Evolutionary conservation across 2,797 vertebrate genomes (phyloP), one percentile per base, ranked within the genome.

Genomic region (Melanotaenia nigrans): DNA sequence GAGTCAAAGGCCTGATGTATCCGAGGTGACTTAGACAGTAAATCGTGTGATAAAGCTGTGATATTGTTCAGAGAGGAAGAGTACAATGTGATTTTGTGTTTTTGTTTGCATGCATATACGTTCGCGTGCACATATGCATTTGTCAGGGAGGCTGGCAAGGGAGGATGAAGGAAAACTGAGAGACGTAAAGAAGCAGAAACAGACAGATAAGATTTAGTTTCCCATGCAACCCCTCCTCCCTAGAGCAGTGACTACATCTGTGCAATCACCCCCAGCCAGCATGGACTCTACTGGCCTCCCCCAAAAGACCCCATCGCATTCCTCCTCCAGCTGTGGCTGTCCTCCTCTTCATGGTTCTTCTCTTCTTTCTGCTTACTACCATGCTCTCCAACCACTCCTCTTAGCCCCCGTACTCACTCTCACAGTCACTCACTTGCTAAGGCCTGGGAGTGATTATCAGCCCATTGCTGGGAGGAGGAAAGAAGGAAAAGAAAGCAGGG

Each of bases 261-360:
- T 65, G 59, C 77, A 73, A 82, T 76, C 78, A 76, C 86, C 90
- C 89, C 86, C 89, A 88, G 89, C 92, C 90, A 86, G 86, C 74
- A 55, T 38, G 69, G 88, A 84, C 83, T 90, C 73, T 71, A 75
- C 82, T 85, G 86, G 86, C 91, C 84, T 78, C 85, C 87, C 85
- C 85, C 65, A 67, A 77, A 88, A 86, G 79, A 81, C 85, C 85
- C 84, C 75, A 61, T 65, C 87, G 86, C 92, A 93, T 94, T 95
- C 92, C 91, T 90, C 80, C 89, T 86, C 92, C 94, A 94, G 92
- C 92, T 95, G 94, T 90, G 89, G 85, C 88, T 90, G 86, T 91
- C 91, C 88, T 87, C 88, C 89, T 84, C 87, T 78, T 66, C 79
- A 36, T 24, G 51, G 71, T 82, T 88, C 80, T 67, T 83, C 85